Evolutionary conservation across 2,797 vertebrate species (phyloP).

Genomic region (Tokudaia muenninki): DNA sequence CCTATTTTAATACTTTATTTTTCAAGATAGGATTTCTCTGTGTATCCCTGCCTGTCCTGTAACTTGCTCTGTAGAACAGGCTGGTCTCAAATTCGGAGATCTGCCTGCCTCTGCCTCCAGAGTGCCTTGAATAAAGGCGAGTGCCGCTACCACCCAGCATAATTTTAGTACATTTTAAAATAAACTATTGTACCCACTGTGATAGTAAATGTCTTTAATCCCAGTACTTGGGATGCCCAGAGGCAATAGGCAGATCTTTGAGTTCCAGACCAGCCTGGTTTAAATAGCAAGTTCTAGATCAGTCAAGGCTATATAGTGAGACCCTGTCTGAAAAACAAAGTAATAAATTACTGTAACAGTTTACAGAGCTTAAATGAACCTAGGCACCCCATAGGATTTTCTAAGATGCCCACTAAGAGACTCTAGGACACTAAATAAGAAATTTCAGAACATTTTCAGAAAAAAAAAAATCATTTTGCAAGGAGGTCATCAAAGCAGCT

Average conservation of each 20-base stretch:
- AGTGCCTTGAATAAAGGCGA: neutral
- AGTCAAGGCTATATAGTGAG: neutral
- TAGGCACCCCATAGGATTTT: neutral
- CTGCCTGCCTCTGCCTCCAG: neutral
- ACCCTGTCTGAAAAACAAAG: neutral
- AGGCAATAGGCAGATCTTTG: neutral
- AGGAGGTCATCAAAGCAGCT: slow-evolving; percentile 4
- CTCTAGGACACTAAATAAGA: slow-evolving; percentile 54
- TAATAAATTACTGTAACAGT: neutral
- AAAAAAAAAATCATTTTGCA: slow-evolving; percentile 3
- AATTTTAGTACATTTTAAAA: neutral
- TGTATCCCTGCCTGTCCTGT: neutral
- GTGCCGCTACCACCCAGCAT: neutral
- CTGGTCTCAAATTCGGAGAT: neutral
- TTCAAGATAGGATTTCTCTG: neutral
- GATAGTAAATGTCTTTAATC: neutral
- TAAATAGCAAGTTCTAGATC: neutral
- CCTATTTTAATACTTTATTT: neutral
- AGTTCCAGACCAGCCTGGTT: neutral
- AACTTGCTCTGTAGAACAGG: neutral
- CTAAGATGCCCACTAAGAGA: slow-evolving; percentile 41
- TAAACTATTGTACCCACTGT: neutral
- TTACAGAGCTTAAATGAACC: slow-evolving; percentile 59
- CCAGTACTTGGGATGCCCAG: neutral
- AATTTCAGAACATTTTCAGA: neutral